Evolutionary conservation across 92 coral and sea anemone genomes (phyloP), one percentile per base, ranked within the genome.

Genomic region (Parazoanthus atlanticus): DNA sequence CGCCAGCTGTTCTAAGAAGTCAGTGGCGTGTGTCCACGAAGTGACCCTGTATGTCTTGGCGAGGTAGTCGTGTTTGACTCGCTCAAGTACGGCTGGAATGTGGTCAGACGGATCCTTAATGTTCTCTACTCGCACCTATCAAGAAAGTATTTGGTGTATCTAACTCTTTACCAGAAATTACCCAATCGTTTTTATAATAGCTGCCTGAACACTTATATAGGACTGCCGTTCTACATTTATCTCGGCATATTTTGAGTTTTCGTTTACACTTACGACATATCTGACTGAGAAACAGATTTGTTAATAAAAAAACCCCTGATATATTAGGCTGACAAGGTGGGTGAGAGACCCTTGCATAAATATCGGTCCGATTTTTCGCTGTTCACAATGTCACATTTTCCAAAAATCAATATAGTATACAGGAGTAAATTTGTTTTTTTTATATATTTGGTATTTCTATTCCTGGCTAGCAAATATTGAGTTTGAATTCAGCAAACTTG

Each of bases 121-220:
- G 41, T 97, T 97, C 89, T 97, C 99, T 8, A 97, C 95, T 31
- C 99, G 98, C 84, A 97, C 99, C 99, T 97, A 80, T 3, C 12
- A 33, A 69, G 66, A 25, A 61, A 36, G 43, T 31, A 43, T n/a
- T 31, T 43, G 23, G 26, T 16, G 11, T n/a, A 34, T 52, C 10
- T 56, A 30, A 47, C 15, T 64, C 15, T 33, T 36, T 1, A 70
- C 29, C n/a, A 11, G 11, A 66, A 34, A 31, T 30, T 25, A 16
- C 29, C 26, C 73, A 25, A 1, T 21, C 12, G 49, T 11, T 46
- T 46, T 8, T 46, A 8, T 31, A 12, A 1, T 61, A 71, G 0
- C 38, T 29, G 6, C 28, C 76, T 19, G 34, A 16, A 71, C 21
- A 30, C 38, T 28, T 5, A 67, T 8, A 66, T 25, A 25, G 4